phyloP scores from a whole-genome alignment of 2,888 invertebrate genomes.

The Cylloceria caligata region DNA sequence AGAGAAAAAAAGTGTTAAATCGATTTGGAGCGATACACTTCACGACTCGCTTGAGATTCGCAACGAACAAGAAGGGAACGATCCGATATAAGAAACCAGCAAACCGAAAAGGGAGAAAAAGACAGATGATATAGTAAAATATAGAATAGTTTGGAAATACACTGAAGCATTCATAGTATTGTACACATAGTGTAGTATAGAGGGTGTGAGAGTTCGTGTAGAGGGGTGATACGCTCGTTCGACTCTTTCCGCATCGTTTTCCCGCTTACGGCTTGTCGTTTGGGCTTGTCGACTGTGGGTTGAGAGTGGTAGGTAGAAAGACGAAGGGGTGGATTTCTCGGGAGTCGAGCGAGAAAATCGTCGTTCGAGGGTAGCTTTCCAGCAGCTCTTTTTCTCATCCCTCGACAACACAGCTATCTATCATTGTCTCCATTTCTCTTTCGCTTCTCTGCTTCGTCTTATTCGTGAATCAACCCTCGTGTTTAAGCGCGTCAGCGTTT shows the following conservation, averaged over 20 bases:
- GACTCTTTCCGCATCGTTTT: conserved; percentile 65
- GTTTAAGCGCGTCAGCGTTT: conserved; percentile 58
- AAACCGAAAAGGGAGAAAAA: conserved; percentile 11
- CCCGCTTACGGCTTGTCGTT: conserved; percentile 65
- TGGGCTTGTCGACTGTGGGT: conserved; percentile 62
- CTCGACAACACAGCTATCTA: conserved; percentile 25
- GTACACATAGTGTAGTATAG: conserved; percentile 31
- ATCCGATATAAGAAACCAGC: conserved; percentile 27
- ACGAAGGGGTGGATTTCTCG: conserved; percentile 51
- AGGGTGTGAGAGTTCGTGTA: conserved; percentile 34
- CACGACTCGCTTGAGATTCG: conserved; percentile 40
- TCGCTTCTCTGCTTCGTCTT: conserved; percentile 34
- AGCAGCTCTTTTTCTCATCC: conserved; percentile 39
- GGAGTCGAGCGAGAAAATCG: conserved; percentile 59
- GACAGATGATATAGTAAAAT: conserved; percentile 28
- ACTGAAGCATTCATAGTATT: conserved; percentile 44
- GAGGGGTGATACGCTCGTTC: conserved; percentile 60
- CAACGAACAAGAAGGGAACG: conserved; percentile 13
- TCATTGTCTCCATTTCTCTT: conserved; percentile 23
- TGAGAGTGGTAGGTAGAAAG: conserved; percentile 22
- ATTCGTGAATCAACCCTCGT: conserved; percentile 48
- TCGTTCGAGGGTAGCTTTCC: conserved; percentile 59
- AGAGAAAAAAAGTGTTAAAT: conserved; percentile 50
- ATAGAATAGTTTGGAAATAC: conserved; percentile 43
- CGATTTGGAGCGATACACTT: conserved; percentile 56